Conservation (phyloP, 2,888 invertebrate genomes). For the Caenorhabditis sinica region DNA sequence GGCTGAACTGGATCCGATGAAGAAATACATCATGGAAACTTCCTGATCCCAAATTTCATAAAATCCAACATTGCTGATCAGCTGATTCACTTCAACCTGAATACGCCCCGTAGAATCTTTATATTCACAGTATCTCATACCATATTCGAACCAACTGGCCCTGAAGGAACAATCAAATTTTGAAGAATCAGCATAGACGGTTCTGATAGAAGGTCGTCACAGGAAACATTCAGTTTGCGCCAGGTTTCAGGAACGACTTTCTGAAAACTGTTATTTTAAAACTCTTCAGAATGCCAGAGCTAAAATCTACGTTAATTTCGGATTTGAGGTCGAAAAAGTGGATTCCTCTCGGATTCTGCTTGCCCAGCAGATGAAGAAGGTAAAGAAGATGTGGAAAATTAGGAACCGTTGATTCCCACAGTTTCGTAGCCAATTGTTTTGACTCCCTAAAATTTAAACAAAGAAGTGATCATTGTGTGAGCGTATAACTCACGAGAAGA, state of each 20-base stretch:
- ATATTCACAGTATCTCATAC: neutral
- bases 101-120: no score
- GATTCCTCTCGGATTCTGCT: conserved; percentile 3
- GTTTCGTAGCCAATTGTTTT: neutral
- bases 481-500: neutral
- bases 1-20: neutral
- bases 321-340: neutral
- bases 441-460: conserved; percentile 25
- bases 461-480: neutral
- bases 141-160: neutral
- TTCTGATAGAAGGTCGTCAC: neutral
- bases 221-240: neutral
- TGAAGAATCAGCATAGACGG: neutral
- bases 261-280: neutral
- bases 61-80: conserved; percentile 12
- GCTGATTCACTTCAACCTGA: conserved; percentile 36
- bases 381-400: conserved; percentile 13
- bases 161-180: neutral
- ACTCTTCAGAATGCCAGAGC: neutral
- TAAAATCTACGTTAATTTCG: neutral
- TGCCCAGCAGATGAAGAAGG: neutral
- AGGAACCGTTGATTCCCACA: conserved; percentile 8
- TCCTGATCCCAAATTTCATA: conserved; percentile 22
- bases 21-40: conserved; percentile 33
- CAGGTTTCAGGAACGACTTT: neutral